Conservation (phyloP, 2,797 vertebrate species). For the Falco naumanni region DNA sequence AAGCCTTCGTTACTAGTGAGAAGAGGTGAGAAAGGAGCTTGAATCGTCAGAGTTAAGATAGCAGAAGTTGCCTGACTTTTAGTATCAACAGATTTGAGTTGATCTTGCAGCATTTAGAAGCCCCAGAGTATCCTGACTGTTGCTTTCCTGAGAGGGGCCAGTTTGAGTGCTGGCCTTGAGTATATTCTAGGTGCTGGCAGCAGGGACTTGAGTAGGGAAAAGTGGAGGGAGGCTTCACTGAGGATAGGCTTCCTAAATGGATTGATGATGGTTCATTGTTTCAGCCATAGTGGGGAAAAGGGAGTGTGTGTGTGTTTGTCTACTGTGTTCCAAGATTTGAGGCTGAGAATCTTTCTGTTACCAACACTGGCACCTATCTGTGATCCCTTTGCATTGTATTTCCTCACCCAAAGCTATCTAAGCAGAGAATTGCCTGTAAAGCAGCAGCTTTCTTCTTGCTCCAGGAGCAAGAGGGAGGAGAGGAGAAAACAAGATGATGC, state of each 20-base stretch:
- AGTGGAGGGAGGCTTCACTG: neutral
- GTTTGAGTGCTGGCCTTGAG: neutral
- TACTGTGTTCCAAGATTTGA: neutral
- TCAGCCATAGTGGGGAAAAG: neutral
- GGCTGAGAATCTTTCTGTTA: neutral
- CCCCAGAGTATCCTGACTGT: neutral
- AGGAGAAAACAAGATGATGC: constrained; percentile 22
- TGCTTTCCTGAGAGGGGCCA: neutral
- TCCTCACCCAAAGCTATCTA: neutral
- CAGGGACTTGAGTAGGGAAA: neutral
- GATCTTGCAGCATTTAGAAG: neutral
- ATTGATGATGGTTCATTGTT: neutral
- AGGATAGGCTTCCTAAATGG: neutral
- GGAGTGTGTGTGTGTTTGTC: neutral
- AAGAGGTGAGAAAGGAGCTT: neutral
- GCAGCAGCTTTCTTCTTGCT: constrained; percentile 38
- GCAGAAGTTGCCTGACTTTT: neutral
- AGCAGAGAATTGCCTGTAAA: constrained; percentile 13
- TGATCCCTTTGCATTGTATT: constrained; percentile 11
- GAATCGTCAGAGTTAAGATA: neutral
- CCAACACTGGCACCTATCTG: neutral
- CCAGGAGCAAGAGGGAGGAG: neutral
- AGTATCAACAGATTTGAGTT: neutral
- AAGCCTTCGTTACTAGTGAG: neutral
- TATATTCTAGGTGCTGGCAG: neutral